Base-by-base conservation (phyloP, 2,888 invertebrate species). In the Pyrrhia umbra region DNA sequence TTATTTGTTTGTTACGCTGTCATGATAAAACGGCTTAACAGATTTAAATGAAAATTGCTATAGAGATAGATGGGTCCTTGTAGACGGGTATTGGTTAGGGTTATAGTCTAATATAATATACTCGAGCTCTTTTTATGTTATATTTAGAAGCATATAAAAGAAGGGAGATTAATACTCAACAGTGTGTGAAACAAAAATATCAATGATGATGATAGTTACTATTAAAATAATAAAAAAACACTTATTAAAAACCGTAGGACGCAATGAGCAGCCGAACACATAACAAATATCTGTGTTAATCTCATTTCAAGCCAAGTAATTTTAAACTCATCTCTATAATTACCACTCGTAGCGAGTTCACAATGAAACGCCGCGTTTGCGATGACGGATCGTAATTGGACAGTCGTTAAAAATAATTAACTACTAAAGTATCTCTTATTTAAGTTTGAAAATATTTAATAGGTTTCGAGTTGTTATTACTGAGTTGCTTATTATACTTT, bases 281-380 rank as follows among this genome's bases (percentile, higher is more conserved):
- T 49, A 46, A 39, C 20, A 56, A 47, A 67, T 75, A 57, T 39
- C 34, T 39, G 52, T 47, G 49, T 59, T 62, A 57, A 75, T 60
- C 54, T 46, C 43, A 60, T 72, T 75, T 42, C 13, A 54, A 47
- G 45, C 23, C 25, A 34, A 62, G 51, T 58, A 60, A 75, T 75
- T 75, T 65, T 63, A 72, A 68, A 61, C 51, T 62, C 69, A 58
- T 63, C 76, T 55, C 58, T 51, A 49, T 65, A 66, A 75, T 75
- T 42, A 61, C 55, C 54, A 40, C 58, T 49, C 40, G 40, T 27
- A 43, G 43, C 52, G 20, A 25, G 43, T 73, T 54, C 61, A 68
- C 61, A 64, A 50, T 75, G 67, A 47, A 49, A 61, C n/a, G n/a
- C 1, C 16, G 13, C 50, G 56, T 39, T 54, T 49, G 50, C 20